Evolutionary conservation across 1,140 invertebrate species (phyloP).

Genomic region (Drosophila mayri): DNA sequence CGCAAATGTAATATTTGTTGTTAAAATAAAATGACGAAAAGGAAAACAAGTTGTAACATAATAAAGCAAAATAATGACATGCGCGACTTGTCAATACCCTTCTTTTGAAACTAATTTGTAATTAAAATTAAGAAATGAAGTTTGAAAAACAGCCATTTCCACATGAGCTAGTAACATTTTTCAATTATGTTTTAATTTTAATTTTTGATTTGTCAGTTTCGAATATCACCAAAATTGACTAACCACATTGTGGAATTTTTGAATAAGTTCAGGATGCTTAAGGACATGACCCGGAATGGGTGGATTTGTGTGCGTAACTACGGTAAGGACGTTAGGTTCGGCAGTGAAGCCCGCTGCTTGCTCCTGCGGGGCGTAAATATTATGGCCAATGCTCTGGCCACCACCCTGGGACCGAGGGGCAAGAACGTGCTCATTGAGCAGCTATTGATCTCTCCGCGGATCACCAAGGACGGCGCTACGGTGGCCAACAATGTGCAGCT

Average conservation of each 20-base stretch:
- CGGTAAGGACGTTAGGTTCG: constrained; percentile 97
- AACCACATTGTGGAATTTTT: no score
- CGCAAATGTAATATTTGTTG: constrained; percentile 79
- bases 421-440: constrained; percentile 98
- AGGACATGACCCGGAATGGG: not conserved
- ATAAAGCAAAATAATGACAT: constrained; percentile 33
- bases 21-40: constrained; percentile 76
- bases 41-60: constrained; percentile 61
- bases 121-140: not conserved
- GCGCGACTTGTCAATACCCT: constrained; percentile 30
- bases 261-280: constrained; percentile 17
- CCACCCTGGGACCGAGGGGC: constrained; percentile 98
- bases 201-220: not conserved
- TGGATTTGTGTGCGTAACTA: constrained; percentile 8
- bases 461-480: constrained; percentile 98
- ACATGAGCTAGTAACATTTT: not conserved
- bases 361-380: constrained; percentile 97
- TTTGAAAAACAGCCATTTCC: no score
- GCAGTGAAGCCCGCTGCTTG: constrained; percentile 93
- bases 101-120: not conserved
- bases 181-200: not conserved
- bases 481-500: constrained; percentile 96
- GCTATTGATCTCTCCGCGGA: constrained; percentile 97
- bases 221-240: constrained; percentile 10
- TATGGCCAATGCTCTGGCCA: constrained; percentile 96